These are phyloP conservation scores for Aurelia aurita DNA, from an alignment of 30 jellyfish, hydroid and myxozoan species.

Conservation along the genomic window DNA sequence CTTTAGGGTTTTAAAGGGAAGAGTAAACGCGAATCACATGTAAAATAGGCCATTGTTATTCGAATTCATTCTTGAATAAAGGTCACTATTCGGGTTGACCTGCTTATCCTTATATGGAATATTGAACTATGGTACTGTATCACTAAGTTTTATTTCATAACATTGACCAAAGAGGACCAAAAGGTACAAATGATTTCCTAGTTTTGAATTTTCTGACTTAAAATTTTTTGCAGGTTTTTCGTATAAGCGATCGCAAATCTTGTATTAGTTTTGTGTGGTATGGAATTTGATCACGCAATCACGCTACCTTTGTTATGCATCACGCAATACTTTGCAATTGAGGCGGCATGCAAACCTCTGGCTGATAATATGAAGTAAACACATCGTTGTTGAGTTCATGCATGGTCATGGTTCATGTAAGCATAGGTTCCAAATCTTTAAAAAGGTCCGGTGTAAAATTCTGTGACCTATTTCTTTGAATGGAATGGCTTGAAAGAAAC, in stretches of 20 bases:
- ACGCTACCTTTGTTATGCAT: constrained; percentile 46
- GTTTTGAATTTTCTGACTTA: not conserved
- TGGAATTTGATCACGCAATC: constrained; percentile 55
- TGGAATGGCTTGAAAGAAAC: too few species aligned
- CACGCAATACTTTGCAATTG: constrained; percentile 27
- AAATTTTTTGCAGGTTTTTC: not conserved
- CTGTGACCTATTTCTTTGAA: too few species aligned
- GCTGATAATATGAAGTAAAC: too few species aligned
- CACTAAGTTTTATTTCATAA: not conserved
- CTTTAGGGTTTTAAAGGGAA: constrained; percentile 7
- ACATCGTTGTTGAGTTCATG: too few species aligned
- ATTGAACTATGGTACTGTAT: constrained; percentile 57
- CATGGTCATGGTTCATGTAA: too few species aligned
- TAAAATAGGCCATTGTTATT: constrained; percentile 59
- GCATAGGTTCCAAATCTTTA: too few species aligned
- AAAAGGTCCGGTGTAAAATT: too few species aligned
- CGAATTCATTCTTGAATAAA: constrained; percentile 13
- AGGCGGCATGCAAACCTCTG: too few species aligned
- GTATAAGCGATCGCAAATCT: not conserved
- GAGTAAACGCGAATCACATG: constrained; percentile 50
- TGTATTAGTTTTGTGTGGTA: constrained; percentile 16
- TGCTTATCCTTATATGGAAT: constrained; percentile 59
- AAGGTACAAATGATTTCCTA: not conserved
- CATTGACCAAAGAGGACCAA: not conserved
- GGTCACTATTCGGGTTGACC: constrained; percentile 74